Conservation (phyloP, 2,113 vertebrate genomes). For the Spermophilus dauricus region DNA sequence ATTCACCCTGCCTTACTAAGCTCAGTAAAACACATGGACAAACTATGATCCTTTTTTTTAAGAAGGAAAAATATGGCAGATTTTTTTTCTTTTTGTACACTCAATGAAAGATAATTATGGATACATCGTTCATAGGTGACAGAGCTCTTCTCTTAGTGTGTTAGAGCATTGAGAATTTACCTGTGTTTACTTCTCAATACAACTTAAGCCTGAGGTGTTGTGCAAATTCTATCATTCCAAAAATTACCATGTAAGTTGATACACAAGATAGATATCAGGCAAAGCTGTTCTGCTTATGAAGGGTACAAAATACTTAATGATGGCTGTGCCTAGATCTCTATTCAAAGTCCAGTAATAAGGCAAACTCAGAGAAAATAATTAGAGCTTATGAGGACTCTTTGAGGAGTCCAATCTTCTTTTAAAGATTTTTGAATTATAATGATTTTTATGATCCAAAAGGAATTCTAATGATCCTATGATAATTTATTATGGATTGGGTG, state of each 20-base stretch:
- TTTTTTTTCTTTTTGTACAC: not conserved
- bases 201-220: not conserved
- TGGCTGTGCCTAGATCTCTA: slow-evolving; percentile 19
- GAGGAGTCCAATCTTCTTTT: not conserved
- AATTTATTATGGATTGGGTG: not conserved
- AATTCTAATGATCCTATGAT: slow-evolving; percentile 23
- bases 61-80: not conserved
- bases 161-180: not conserved
- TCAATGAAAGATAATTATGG: slow-evolving; percentile 30
- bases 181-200: not conserved
- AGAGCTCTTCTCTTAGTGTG: not conserved
- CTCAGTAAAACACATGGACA: slow-evolving; percentile 20
- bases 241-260: not conserved
- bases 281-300: not conserved
- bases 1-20: not conserved
- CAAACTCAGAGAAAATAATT: slow-evolving; percentile 54
- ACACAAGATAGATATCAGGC: not conserved
- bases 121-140: not conserved
- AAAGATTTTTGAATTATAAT: not conserved
- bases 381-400: not conserved
- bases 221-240: not conserved
- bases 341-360: slow-evolving; percentile 19
- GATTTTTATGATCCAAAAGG: slow-evolving; percentile 46
- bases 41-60: not conserved
- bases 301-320: not conserved